Evolutionary conservation across 2,113 vertebrate species (phyloP), one percentile per base, ranked within the genome.

Genomic region (Gymnogyps californianus): DNA sequence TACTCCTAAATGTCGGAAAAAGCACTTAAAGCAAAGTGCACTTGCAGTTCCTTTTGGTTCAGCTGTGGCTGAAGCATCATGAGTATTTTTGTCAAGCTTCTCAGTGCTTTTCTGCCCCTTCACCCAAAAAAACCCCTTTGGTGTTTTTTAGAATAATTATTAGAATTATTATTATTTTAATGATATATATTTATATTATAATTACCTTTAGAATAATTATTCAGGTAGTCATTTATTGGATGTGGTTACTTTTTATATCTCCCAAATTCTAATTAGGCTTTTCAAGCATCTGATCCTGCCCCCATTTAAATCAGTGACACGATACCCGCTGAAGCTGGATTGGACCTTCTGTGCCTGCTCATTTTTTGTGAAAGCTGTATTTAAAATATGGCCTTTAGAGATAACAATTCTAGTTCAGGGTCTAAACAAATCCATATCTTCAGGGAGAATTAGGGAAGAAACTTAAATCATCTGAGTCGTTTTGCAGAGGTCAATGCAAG

Each of bases 1-100:
- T 96, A 44, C 62, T 96, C 81, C 64, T 83, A 93, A 95, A 77
- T 66, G 54, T 14, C 88, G 93, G 38, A 49, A 91, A 96, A 95
- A 62, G 29, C 66, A 86, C 59, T 90, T 70, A 55, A 49, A 66
- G 51, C 25, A 25, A 91, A 89, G 46, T 65, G 29, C 55, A 58
- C 75, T 80, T 83, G 26, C 58, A 83, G 75, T 66, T 87, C 49
- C 32, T 93, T 90, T 90, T 67, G 32, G 52, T 59, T 93, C 49
- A 8, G 1, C 40, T 94, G 40, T 76, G 36, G 15, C 46, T 88
- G 76, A 85, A 96, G 31, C 29, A 71, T 38, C 46, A 15, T 6
- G 34, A 17, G 49, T 51, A 13, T 31, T 96, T 95, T 70, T 87
- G 31, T 66, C 34, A 83, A 25, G 13, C 18, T 92, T 69, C 16